These are phyloP conservation scores for Xenopus tropicalis DNA, from an alignment of 2,113 vertebrate genomes.

Conservation along the genomic window UCB_Xtro_10.0 CM004449.2:22711001-22711500, in stretches of 20 bases:
- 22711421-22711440: conserved; percentile 37
- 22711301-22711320: conserved; percentile 43
- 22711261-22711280: conserved; percentile 44
- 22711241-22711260: conserved; percentile 46
- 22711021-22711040: too few relatives aligned
- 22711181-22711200: conserved; percentile 46
- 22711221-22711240: conserved; percentile 43
- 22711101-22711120: conserved; percentile 32
- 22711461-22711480: conserved; percentile 27
- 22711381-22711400: conserved; percentile 43
- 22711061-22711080: too few relatives aligned
- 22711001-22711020: too few relatives aligned
- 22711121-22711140: conserved; percentile 41
- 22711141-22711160: conserved; percentile 43
- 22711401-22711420: conserved; percentile 32
- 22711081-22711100: conserved; percentile 1
- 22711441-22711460: conserved; percentile 33
- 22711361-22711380: conserved; percentile 40
- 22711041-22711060: too few relatives aligned
- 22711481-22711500: conserved; percentile 13
- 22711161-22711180: conserved; percentile 41
- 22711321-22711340: conserved; percentile 43
- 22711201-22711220: conserved; percentile 46
- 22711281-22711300: conserved; percentile 42
- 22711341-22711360: conserved; percentile 41